Evolutionary conservation across 1,140 invertebrate genomes (phyloP).

Genomic region (Chironomus striatipennis): DNA sequence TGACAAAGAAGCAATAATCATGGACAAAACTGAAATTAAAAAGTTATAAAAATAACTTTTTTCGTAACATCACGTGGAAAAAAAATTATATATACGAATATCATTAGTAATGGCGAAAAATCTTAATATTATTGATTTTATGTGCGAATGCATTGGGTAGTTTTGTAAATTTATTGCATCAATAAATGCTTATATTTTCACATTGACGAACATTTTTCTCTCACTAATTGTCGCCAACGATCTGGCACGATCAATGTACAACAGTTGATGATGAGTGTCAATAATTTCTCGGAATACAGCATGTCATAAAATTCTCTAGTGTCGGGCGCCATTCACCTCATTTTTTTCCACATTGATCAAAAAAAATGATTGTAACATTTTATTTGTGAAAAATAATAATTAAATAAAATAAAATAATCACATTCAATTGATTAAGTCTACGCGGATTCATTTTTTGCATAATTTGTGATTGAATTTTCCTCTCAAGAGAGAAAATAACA

Average conservation of each 20-base stretch:
- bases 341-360: background rate
- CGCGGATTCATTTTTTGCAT: background rate
- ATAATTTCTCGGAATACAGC: background rate
- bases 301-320: conserved; percentile 3
- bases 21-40: background rate
- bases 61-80: background rate
- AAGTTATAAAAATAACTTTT: background rate
- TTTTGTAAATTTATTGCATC: background rate
- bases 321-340: conserved; percentile 2
- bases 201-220: background rate
- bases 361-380: background rate
- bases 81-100: background rate
- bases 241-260: background rate
- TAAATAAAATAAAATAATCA: background rate
- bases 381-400: conserved; percentile 1
- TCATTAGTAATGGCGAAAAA: background rate
- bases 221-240: background rate
- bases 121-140: background rate
- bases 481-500: background rate
- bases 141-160: background rate
- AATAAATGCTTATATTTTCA: background rate
- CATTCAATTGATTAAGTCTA: background rate
- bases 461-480: background rate
- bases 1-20: conserved; percentile 1
- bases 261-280: background rate